Conservation (phyloP, 2,888 invertebrate genomes). For the Pilophorus perplexus region DNA sequence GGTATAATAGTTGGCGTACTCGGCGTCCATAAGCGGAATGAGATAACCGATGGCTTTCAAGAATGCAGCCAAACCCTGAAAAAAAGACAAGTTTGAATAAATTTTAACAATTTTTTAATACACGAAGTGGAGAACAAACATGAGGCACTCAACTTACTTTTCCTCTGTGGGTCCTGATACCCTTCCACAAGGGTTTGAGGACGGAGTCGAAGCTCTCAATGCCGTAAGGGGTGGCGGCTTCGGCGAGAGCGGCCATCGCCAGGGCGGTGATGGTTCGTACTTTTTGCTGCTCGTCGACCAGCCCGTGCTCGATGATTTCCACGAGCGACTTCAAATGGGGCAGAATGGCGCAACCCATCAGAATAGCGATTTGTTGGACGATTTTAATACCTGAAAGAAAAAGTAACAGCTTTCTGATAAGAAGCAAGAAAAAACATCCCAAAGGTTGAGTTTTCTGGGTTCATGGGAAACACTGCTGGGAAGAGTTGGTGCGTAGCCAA, state of each 20-base stretch:
- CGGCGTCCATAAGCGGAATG: slow-evolving; percentile 99
- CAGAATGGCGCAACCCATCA: slow-evolving; percentile 99
- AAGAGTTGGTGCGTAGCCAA: no score
- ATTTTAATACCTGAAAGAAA: slow-evolving; percentile 87
- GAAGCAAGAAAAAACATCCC: neutral
- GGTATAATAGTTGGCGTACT: slow-evolving; percentile 99
- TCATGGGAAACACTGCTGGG: no score
- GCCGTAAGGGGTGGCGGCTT: slow-evolving; percentile 99
- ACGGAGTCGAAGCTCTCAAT: slow-evolving; percentile 99
- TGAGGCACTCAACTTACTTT: no score
- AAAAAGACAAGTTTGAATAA: slow-evolving; percentile 42
- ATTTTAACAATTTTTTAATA: neutral
- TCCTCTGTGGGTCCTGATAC: slow-evolving; percentile 65
- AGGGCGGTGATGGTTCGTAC: slow-evolving; percentile 98
- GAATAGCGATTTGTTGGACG: slow-evolving; percentile 98
- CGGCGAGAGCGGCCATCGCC: slow-evolving; percentile 96
- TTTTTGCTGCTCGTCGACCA: slow-evolving; percentile 99
- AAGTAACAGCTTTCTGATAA: neutral
- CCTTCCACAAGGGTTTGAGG: slow-evolving; percentile 98
- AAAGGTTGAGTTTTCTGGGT: neutral
- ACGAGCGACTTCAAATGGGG: slow-evolving; percentile 97
- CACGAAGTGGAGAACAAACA: neutral
- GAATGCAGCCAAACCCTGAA: slow-evolving; percentile 97
- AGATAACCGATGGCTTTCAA: slow-evolving; percentile 98
- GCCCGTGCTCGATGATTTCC: slow-evolving; percentile 96